Conservation (phyloP, 2,888 invertebrate species). For the Brassicogethes aeneus region DNA sequence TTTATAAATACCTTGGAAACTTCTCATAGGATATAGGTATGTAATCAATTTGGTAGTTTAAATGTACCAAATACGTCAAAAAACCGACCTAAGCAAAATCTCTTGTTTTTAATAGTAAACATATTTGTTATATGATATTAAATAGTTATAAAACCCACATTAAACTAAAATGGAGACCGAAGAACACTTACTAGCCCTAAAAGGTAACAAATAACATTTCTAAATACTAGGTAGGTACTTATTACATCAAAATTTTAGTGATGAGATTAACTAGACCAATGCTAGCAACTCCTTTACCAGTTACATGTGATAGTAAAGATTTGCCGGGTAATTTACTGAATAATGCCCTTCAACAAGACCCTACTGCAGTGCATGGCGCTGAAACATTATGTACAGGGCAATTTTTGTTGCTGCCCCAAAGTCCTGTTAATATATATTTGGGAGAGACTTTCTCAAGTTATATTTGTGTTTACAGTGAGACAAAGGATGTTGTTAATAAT, state of each 20-base stretch:
- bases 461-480: conserved; percentile 94
- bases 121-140: too few species aligned
- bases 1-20: too few species aligned
- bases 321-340: conserved; percentile 74
- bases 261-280: conserved; percentile 93
- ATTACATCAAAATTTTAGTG: conserved; percentile 58
- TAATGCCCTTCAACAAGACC: conserved; percentile 70
- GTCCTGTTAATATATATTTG: conserved; percentile 95
- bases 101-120: too few species aligned
- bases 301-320: conserved; percentile 79
- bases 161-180: conserved; percentile 28
- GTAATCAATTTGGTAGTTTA: too few species aligned
- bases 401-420: conserved; percentile 88
- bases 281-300: conserved; percentile 69
- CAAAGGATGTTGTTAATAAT: conserved; percentile 72
- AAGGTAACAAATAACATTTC: conserved; percentile 23
- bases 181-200: conserved; percentile 33
- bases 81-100: too few species aligned
- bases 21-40: too few species aligned
- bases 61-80: not conserved
- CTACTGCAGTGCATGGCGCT: conserved; percentile 71
- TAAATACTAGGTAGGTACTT: not conserved
- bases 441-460: conserved; percentile 98
- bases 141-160: too few species aligned
- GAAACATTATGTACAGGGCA: conserved; percentile 82